Conservation (phyloP, 2,888 invertebrate species). For the Tricholauxania praeusta region DNA sequence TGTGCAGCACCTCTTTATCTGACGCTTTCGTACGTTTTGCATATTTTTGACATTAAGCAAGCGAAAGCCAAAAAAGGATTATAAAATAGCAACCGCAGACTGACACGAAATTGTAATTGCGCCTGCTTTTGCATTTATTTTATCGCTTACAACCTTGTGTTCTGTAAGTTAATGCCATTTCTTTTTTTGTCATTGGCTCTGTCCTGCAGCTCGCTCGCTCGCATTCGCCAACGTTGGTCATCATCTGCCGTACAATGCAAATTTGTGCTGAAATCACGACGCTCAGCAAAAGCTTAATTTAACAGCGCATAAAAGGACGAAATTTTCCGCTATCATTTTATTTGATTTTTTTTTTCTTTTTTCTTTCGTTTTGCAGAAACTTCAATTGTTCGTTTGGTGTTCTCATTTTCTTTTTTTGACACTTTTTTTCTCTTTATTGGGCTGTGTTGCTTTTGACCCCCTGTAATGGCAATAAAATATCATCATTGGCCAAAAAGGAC, state of each 20-base stretch:
- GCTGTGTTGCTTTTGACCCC: neutral
- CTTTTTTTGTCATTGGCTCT: neutral
- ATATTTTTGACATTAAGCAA: constrained; percentile 15
- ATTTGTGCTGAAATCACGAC: constrained; percentile 15
- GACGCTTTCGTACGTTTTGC: neutral
- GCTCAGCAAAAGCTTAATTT: constrained; percentile 21
- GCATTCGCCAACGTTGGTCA: neutral
- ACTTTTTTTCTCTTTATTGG: neutral
- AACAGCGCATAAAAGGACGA: constrained; percentile 2
- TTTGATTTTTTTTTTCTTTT: neutral
- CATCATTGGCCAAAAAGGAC: neutral
- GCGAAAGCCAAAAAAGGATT: neutral
- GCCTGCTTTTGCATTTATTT: neutral
- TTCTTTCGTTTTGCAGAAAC: neutral
- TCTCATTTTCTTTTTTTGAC: neutral
- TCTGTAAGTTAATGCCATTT: no score
- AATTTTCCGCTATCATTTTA: neutral
- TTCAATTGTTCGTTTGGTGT: no score
- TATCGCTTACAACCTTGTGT: no score
- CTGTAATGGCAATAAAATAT: neutral
- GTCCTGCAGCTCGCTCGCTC: neutral
- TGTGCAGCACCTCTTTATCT: neutral
- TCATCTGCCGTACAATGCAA: constrained; percentile 16
- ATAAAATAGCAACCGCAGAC: neutral
- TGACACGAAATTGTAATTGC: neutral